Percentiles rank a stretch among this genome's conserved stretches.
Evolutionary conservation across 2,113 vertebrate species (phyloP).

Genomic region (Emydura subglobosa): DNA sequence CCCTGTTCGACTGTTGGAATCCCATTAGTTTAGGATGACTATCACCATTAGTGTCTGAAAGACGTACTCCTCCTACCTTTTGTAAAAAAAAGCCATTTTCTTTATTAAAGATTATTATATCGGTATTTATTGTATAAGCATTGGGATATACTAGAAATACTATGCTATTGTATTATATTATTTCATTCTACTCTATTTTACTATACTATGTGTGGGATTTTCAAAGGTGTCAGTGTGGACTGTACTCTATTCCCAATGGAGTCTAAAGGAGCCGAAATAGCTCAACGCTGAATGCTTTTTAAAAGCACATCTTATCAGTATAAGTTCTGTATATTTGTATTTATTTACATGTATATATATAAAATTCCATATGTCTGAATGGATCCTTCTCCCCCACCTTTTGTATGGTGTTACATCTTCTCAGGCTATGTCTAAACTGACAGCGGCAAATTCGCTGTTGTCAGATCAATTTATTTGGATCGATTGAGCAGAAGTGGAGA

Average conservation of each 20-base stretch:
- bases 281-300: not conserved
- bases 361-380: not conserved
- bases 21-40: slow-evolving; percentile 53
- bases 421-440: too few species aligned
- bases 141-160: not conserved
- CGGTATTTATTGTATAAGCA: not conserved
- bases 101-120: not conserved
- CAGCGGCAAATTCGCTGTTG: too few species aligned
- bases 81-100: not conserved
- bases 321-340: not conserved
- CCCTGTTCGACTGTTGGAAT: not conserved
- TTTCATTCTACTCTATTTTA: not conserved
- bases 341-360: not conserved
- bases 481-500: too few species aligned
- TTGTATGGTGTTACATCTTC: not conserved
- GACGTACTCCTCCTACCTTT: slow-evolving; percentile 47
- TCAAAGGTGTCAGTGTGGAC: not conserved
- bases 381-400: not conserved
- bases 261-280: not conserved
- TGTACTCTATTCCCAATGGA: not conserved
- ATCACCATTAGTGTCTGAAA: slow-evolving; percentile 60
- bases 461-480: too few species aligned
- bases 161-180: not conserved
- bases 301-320: not conserved
- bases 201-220: not conserved